Conservation (phyloP, 2,888 invertebrate species). For the Cecidostiba fungosa region DNA sequence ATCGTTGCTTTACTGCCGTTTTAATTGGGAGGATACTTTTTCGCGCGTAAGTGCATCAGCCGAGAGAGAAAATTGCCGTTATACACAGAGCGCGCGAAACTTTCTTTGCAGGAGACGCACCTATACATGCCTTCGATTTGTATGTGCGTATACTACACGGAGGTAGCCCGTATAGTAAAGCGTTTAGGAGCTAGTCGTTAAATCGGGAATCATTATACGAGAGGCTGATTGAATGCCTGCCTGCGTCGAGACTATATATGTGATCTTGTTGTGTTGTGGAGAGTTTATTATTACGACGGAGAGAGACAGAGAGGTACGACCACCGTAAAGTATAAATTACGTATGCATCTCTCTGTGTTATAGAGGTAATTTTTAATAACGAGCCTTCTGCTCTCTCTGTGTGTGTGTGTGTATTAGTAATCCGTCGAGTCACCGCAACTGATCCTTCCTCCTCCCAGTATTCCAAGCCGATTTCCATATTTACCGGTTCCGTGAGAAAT, state of each 20-base stretch:
- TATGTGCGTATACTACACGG: neutral
- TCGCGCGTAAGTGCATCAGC: neutral
- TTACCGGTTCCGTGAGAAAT: neutral
- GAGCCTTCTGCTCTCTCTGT: neutral
- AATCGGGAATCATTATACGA: neutral
- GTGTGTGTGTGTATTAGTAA: neutral
- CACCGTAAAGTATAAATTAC: conserved; percentile 4
- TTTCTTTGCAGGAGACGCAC: neutral
- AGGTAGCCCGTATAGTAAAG: neutral
- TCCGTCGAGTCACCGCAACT: neutral
- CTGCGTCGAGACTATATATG: neutral
- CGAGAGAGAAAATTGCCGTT: conserved; percentile 1
- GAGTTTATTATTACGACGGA: too few species aligned
- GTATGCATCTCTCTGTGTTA: neutral
- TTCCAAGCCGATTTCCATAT: neutral
- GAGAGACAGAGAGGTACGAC: neutral
- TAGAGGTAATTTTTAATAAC: neutral
- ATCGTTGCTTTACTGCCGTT: conserved; percentile 9
- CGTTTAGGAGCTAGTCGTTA: conserved; percentile 4
- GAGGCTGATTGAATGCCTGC: neutral
- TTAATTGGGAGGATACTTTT: conserved; percentile 8
- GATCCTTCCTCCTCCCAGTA: conserved; percentile 3
- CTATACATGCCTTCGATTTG: neutral
- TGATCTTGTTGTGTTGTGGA: neutral
- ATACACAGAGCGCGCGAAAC: neutral